Evolutionary conservation across 2,797 vertebrate species (phyloP).

Genomic region (Ispidina lecontei): DNA sequence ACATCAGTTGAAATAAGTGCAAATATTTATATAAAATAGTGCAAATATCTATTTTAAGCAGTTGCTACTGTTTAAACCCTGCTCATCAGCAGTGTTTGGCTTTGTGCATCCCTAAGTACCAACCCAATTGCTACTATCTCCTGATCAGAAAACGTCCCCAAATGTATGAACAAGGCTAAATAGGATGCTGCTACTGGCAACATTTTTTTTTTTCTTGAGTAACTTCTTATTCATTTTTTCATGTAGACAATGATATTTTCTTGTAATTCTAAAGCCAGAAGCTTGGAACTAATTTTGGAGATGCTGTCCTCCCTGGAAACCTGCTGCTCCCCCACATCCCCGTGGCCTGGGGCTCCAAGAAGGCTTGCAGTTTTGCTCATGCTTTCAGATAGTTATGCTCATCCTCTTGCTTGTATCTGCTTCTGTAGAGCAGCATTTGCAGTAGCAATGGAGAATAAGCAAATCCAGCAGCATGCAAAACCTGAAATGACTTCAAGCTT

Average conservation of each 20-base stretch:
- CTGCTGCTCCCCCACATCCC: not conserved
- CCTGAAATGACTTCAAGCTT: not conserved
- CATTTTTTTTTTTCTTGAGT: not conserved
- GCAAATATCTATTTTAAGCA: not conserved
- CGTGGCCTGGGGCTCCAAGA: fast-evolving
- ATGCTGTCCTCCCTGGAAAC: not conserved
- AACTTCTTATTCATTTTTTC: not conserved
- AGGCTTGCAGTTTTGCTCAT: not conserved
- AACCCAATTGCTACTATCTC: not conserved
- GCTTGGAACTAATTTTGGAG: not conserved
- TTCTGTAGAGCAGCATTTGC: not conserved
- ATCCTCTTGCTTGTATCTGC: not conserved
- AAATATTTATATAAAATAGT: not conserved
- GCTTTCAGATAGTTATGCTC: not conserved
- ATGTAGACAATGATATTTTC: not conserved
- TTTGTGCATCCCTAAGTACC: not conserved
- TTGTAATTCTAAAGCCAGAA: not conserved
- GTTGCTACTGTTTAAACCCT: not conserved
- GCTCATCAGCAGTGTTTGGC: not conserved
- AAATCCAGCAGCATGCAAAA: not conserved
- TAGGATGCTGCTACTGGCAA: not conserved
- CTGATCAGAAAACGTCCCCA: not conserved
- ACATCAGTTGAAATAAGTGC: not conserved
- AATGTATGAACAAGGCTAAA: not conserved
- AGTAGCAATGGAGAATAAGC: not conserved